phyloP scores from a whole-genome alignment of 1,140 invertebrate species.

The Neodiprion lecontei region DNA sequence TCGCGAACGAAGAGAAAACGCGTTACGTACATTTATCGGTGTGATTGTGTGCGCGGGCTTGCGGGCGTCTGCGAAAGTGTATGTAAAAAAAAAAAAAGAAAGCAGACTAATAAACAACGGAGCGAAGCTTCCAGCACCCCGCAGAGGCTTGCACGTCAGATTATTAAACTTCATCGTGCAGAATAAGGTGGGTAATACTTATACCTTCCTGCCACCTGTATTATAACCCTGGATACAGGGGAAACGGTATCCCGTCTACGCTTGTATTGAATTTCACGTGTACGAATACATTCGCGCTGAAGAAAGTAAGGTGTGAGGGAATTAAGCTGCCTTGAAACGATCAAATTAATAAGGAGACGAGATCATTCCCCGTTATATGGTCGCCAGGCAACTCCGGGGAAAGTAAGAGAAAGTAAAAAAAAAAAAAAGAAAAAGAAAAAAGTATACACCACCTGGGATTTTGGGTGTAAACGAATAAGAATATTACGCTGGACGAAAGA shows the following conservation, averaged over 20 bases:
- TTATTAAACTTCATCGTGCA: conserved; percentile 4
- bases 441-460: too few species aligned
- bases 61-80: background rate
- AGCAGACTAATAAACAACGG: background rate
- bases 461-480: too few species aligned
- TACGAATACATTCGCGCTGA: too few species aligned
- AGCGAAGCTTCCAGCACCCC: background rate
- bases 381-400: too few species aligned
- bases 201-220: background rate
- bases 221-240: background rate
- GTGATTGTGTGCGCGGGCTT: background rate
- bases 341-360: background rate
- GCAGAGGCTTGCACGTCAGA: background rate
- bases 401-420: too few species aligned
- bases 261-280: too few species aligned
- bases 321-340: background rate
- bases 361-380: too few species aligned
- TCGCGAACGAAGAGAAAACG: background rate
- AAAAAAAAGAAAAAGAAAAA: too few species aligned
- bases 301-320: too few species aligned
- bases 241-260: too few species aligned
- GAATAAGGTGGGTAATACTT: background rate
- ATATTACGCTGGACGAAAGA: too few species aligned
- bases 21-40: background rate
- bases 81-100: too few species aligned